These are phyloP conservation scores for Mobula birostris DNA, from an alignment of 2,113 vertebrate genomes.

Conservation along the genomic window DNA sequence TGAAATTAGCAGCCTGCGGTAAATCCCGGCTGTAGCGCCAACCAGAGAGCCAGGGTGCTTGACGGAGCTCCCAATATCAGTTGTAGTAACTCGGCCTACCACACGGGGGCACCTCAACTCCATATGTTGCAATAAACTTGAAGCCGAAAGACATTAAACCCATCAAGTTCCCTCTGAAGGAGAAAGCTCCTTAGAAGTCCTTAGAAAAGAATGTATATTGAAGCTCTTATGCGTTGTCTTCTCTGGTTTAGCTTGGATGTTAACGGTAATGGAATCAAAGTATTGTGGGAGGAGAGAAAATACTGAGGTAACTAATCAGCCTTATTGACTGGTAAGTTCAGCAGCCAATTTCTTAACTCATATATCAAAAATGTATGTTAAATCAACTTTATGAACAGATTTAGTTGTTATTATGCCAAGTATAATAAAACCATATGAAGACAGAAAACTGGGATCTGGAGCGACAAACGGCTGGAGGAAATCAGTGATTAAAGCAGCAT, in stretches of 20 bases:
- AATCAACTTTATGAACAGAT: neutral
- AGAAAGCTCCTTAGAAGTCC: neutral
- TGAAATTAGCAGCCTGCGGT: too few species aligned
- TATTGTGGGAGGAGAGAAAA: too few species aligned
- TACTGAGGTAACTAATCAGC: too few species aligned
- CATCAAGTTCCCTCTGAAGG: neutral
- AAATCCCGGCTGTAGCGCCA: too few species aligned
- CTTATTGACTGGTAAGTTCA: neutral
- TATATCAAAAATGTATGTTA: neutral
- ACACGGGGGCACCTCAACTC: neutral
- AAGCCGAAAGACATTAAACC: neutral
- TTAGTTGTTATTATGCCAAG: neutral
- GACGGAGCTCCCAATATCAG: neutral
- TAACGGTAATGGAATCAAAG: too few species aligned
- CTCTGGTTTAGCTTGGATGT: neutral
- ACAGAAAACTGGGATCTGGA: too few species aligned
- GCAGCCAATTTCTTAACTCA: neutral
- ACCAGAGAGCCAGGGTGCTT: too few species aligned
- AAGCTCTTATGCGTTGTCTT: neutral
- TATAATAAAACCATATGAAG: too few species aligned
- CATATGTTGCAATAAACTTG: neutral
- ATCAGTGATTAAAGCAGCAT: too few species aligned
- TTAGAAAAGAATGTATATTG: neutral
- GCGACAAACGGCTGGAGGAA: too few species aligned
- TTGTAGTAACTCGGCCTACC: neutral